Evolutionary conservation across 2,797 vertebrate species (phyloP).

Genomic region (Gadopsis marmoratus): DNA sequence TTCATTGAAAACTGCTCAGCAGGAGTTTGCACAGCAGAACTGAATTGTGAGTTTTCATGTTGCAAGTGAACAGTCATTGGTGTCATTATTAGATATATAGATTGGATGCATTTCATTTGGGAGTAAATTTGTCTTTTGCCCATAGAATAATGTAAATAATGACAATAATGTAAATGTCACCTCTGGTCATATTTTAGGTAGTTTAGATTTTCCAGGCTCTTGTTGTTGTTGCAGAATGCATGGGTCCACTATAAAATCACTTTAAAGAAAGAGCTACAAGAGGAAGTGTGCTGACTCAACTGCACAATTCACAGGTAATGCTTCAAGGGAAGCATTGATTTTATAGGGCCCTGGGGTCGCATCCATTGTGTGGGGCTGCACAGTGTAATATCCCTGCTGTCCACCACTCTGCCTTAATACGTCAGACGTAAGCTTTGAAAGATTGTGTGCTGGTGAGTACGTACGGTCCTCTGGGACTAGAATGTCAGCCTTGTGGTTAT

Average conservation of each 20-base stretch:
- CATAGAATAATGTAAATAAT: not conserved
- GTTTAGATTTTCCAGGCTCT: constrained; percentile 14
- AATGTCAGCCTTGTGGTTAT: constrained; percentile 30
- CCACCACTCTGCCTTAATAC: constrained; percentile 40
- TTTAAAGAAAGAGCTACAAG: constrained; percentile 25
- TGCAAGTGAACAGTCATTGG: not conserved
- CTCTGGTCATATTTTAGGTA: constrained; percentile 9
- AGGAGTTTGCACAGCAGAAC: not conserved
- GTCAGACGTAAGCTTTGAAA: constrained; percentile 43
- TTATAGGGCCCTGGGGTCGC: constrained; percentile 23
- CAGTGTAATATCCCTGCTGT: constrained; percentile 30
- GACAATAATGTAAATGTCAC: not conserved
- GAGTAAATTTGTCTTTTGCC: not conserved
- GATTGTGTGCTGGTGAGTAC: constrained; percentile 9
- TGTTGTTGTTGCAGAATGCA: constrained; percentile 16
- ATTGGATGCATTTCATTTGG: not conserved
- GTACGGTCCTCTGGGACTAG: constrained; percentile 25
- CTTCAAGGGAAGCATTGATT: constrained; percentile 54
- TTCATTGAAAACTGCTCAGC: not conserved
- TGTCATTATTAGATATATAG: too few relatives aligned
- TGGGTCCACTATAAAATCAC: constrained; percentile 37
- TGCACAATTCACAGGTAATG: constrained; percentile 35
- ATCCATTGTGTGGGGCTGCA: constrained; percentile 35
- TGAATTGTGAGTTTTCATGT: not conserved
- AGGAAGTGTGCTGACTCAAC: constrained; percentile 37